These are phyloP conservation scores for Aphelenchoides bicaudatus DNA, from an alignment of 2,888 invertebrate species.

Conservation along the genomic window DNA sequence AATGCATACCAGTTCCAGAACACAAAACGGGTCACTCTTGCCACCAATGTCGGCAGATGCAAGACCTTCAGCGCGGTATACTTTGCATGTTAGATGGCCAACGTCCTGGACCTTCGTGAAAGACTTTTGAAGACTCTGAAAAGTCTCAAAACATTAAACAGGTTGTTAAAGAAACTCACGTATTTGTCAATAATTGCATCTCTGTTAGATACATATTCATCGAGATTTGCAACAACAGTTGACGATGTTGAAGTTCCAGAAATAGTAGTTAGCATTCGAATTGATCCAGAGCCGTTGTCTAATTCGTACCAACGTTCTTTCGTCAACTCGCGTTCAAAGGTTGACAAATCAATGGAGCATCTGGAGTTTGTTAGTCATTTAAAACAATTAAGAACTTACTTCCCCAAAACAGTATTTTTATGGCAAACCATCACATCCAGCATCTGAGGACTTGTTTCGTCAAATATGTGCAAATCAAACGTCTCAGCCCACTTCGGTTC, in stretches of 20 bases:
- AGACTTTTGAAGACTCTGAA: slow-evolving; percentile 71
- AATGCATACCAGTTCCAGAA: slow-evolving; percentile 75
- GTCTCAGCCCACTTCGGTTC: slow-evolving; percentile 92
- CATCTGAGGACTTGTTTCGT: slow-evolving; percentile 84
- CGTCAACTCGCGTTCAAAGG: slow-evolving; percentile 81
- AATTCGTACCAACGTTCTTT: slow-evolving; percentile 83
- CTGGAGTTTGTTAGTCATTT: background rate
- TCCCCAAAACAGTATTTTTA: slow-evolving; percentile 79
- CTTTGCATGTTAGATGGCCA: slow-evolving; percentile 89
- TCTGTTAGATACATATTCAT: slow-evolving; percentile 60
- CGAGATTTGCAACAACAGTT: slow-evolving; percentile 73
- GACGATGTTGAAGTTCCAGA: slow-evolving; percentile 86
- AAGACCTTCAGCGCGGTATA: slow-evolving; percentile 76
- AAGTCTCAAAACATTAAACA: slow-evolving; percentile 22
- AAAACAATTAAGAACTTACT: slow-evolving; percentile 63
- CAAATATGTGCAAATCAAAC: slow-evolving; percentile 91
- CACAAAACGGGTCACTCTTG: slow-evolving; percentile 97
- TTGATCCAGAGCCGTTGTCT: slow-evolving; percentile 72
- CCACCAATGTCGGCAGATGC: slow-evolving; percentile 86
- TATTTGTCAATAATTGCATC: slow-evolving; percentile 36
- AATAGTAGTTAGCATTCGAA: slow-evolving; percentile 84
- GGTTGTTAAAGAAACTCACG: too few species aligned
- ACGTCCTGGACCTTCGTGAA: slow-evolving; percentile 78
- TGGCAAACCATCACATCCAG: slow-evolving; percentile 88
- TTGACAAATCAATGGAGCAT: slow-evolving; percentile 69